Evolutionary conservation across 2,888 invertebrate genomes (phyloP).

Genomic region (Acanthococcus lagerstroemiae): DNA sequence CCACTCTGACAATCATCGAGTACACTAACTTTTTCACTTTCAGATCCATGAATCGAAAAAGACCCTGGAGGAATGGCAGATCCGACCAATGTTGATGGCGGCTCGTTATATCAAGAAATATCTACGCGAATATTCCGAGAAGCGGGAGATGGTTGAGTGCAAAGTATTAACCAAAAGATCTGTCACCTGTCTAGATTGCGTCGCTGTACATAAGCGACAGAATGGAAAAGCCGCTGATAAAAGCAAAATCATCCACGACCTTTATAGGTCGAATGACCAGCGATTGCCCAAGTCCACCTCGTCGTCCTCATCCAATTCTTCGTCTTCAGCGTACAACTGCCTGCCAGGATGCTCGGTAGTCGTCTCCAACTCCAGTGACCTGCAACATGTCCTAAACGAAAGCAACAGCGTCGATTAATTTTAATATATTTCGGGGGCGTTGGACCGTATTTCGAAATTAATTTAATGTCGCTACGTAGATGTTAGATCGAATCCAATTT

Average conservation of each 20-base stretch:
- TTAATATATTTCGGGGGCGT: background rate
- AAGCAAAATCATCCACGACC: background rate
- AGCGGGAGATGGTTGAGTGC: background rate
- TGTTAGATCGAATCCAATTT: too few species aligned
- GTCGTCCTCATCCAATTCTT: background rate
- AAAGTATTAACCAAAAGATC: background rate
- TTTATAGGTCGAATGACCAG: background rate
- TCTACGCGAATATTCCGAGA: conserved; percentile 51
- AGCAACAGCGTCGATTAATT: conserved; percentile 9
- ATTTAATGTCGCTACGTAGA: too few species aligned
- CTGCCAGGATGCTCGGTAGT: conserved; percentile 18
- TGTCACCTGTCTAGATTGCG: conserved; percentile 11
- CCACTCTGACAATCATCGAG: too few species aligned
- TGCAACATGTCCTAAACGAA: conserved; percentile 16
- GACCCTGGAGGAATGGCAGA: conserved; percentile 81
- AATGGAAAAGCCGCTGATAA: background rate
- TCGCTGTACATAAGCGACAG: conserved; percentile 12
- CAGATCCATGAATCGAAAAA: conserved; percentile 80
- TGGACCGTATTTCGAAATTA: too few species aligned
- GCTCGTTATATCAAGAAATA: conserved; percentile 72
- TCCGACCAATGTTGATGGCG: conserved; percentile 74
- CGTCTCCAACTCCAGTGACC: conserved; percentile 1
- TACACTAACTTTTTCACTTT: conserved; percentile 15
- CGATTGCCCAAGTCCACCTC: background rate
- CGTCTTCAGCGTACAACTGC: background rate